A percentile compares a stretch with the other conserved stretches of the same genome.
These are phyloP conservation scores for Trichonephila clavata DNA, from an alignment of 1,140 invertebrate species.

Conservation along the genomic window DNA sequence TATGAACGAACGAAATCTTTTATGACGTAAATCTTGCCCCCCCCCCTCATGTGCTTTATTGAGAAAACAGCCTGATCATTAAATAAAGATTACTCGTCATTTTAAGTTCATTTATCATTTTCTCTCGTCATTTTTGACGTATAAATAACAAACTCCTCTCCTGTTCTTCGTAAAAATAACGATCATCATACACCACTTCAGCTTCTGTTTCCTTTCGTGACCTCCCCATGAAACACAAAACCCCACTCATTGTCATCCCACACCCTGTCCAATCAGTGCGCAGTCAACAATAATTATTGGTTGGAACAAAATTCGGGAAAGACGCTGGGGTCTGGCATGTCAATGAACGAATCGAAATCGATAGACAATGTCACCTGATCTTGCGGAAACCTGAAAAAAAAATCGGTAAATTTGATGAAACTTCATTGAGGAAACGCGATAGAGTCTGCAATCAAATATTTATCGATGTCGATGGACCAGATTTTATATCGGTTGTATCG, in stretches of 20 bases:
- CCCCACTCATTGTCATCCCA: not conserved
- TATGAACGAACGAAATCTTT: too few species aligned
- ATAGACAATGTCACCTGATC: not conserved
- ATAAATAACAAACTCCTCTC: not conserved
- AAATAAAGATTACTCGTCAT: too few species aligned
- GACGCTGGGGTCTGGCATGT: not conserved
- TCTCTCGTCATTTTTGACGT: not conserved
- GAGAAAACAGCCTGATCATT: too few species aligned
- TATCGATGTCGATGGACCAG: not conserved
- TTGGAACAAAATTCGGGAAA: not conserved
- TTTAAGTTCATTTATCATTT: too few species aligned
- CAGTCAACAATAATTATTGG: conserved; percentile 14
- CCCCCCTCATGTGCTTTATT: too few species aligned
- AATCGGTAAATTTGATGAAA: not conserved
- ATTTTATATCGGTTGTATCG: conserved; percentile 30
- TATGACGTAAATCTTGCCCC: too few species aligned
- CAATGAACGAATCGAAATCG: not conserved
- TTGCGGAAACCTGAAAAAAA: not conserved
- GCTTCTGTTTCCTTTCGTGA: not conserved
- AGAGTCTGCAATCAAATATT: conserved; percentile 15
- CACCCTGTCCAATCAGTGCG: not conserved
- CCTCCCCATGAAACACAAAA: not conserved
- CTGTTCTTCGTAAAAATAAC: not conserved
- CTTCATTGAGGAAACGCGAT: not conserved
- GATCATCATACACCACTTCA: not conserved